Evolutionary conservation across 2,888 invertebrate species (phyloP).

Genomic region (Clivina fossor): DNA sequence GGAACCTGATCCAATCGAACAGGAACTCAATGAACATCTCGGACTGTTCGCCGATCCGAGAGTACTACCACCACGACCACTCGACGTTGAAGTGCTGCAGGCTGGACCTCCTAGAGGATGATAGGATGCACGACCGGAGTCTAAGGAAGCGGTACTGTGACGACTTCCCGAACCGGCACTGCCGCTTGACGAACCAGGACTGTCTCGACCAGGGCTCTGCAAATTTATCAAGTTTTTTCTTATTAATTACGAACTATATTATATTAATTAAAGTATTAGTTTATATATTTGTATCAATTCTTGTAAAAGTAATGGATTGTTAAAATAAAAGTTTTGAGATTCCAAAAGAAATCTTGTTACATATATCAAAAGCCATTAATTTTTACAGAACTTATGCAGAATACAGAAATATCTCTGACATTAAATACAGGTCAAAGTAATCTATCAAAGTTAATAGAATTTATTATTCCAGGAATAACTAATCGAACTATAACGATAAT

Average conservation of each 20-base stretch:
- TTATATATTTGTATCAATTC: no score
- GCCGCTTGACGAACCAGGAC: conserved; percentile 86
- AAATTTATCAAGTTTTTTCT: conserved; percentile 36
- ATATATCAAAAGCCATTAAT: no score
- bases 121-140: conserved; percentile 90
- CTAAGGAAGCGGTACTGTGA: conserved; percentile 86
- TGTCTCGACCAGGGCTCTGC: conserved; percentile 91
- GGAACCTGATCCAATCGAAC: conserved; percentile 72
- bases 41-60: conserved; percentile 61
- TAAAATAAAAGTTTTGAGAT: no score
- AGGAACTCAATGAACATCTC: conserved; percentile 71
- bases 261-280: no score
- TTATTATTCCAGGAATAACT: no score
- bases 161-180: conserved; percentile 85
- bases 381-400: no score
- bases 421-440: no score
- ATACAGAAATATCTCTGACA: no score
- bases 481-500: no score
- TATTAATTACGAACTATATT: conserved; percentile 29
- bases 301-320: no score
- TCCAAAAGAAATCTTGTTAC: no score
- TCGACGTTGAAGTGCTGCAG: conserved; percentile 51
- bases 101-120: conserved; percentile 52
- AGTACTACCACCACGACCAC: conserved; percentile 52
- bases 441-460: no score